Evolutionary conservation across 2,888 invertebrate species (phyloP), one percentile per base, ranked within the genome.

Genomic region (Panorpa germanica): DNA sequence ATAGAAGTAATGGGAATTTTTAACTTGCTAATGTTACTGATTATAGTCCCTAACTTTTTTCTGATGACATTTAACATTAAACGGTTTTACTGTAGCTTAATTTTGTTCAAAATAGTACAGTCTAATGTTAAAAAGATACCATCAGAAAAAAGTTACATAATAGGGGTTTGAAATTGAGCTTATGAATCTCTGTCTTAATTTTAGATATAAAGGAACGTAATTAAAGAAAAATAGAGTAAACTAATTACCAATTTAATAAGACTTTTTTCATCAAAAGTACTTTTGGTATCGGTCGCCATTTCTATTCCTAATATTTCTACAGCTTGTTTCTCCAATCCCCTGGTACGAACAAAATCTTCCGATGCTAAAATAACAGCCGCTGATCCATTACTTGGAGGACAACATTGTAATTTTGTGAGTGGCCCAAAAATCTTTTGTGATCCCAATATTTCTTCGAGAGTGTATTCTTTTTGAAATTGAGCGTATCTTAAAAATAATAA

Each of bases 311-410:
- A 36, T 35, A 77, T 71, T 48, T 76, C 73, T 1, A 77, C 65
- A 4, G 76, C 75, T 43, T 67, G 65, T 4, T 48, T 44, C 41
- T 69, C 55, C 17, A 75, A 53, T 16, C 57, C 56, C 42, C 72
- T 61, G 32, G 53, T 49, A 25, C 48, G 52, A 3, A 77, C 70
- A 53, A 71, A 77, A 3, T 63, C 60, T 48, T 75, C 72, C 31
- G 64, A 69, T 6, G 62, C 70, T 23, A 77, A 31, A 35, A 77
- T 50, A 1, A 63, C 74, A 10, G 73, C 71, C 4, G 71, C 76
- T 12, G 70, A 56, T 10, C 76, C 76, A 47, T 77, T 75, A 2
- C 74, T 75, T 5, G 76, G 77, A 9, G 76, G 76, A 45, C 73
- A 73, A 45, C 76, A 77, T 45, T 76, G 74, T 14, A 76, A 54